These are phyloP conservation scores for Drosophila watanabei DNA, from an alignment of 1,140 invertebrate genomes.

Conservation along the genomic window DNA sequence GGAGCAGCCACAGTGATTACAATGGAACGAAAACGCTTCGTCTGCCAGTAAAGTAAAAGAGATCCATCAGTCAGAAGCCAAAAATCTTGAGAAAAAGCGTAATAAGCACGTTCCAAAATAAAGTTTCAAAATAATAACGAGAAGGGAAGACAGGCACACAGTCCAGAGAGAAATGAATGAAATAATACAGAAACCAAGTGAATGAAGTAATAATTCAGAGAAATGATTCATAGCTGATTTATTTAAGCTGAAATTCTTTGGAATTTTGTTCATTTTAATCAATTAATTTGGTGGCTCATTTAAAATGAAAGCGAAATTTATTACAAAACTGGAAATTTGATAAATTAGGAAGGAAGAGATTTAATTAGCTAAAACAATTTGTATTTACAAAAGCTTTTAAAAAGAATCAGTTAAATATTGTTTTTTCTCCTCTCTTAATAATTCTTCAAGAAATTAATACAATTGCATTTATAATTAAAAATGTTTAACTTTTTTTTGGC, in stretches of 20 bases:
- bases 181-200: background rate
- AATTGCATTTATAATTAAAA: background rate
- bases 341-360: background rate
- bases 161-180: background rate
- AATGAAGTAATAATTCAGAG: constrained; percentile 6
- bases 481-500: background rate
- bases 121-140: constrained; percentile 7
- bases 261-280: background rate
- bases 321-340: background rate
- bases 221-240: background rate
- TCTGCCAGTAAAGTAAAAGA: constrained; percentile 6
- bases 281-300: background rate
- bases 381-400: background rate
- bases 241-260: background rate
- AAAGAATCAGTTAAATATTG: background rate
- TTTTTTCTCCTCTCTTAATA: background rate
- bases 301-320: constrained; percentile 11
- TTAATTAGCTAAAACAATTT: background rate
- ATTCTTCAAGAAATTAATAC: no score
- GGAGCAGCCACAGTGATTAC: constrained; percentile 31
- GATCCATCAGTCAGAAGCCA: constrained; percentile 25
- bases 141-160: background rate
- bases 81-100: constrained; percentile 22
- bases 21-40: constrained; percentile 32
- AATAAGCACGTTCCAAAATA: constrained; percentile 34